Base-by-base conservation (phyloP, 2,113 vertebrate species). In the Muntiacus reevesi region DNA sequence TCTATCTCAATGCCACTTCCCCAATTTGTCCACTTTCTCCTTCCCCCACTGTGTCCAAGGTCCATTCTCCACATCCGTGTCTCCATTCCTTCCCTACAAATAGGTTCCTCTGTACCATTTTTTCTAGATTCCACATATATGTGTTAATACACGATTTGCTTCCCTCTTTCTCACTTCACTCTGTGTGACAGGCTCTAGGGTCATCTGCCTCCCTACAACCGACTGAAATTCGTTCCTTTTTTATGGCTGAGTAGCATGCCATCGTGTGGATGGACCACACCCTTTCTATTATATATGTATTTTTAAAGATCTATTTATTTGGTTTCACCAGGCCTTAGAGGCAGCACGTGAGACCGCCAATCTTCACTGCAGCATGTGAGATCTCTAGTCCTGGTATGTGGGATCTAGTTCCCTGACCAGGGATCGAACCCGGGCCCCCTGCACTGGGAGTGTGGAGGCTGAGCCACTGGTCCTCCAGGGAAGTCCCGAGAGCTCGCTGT, bases 1-100 rank as follows among this genome's bases (percentile, higher is more conserved):
- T 5, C 0, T 12, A 23, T 23, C n/a, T 12, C n/a, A 1, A 9
- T 0, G 67, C 19, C 40, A 6, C 67, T 12, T 40, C 6, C 67
- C 40, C 67, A 40, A 0, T 40, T 23, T 0, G 2, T 12, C 67
- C n/a, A 40, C n/a, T 40, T 6, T 40, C 67, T 71, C n/a, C n/a
- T 23, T 12, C 10, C 67, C 64, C n/a, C 10, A 2, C 67, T 23
- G 67, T 23, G 67, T 40, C 9, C 67, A 2, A 71, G 10, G n/a
- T 40, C 67, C 19, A 19, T 40, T 40, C 67, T 40, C 19, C 23
- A 6, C 19, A 6, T 71, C n/a, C 12, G n/a, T 71, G n/a, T 71
- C 10, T 40, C 67, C 19, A 23, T 40, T 71, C 67, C 67, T 71
- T 13, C 67, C 67, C n/a, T 71, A 40, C n/a, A 40, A 40, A 40